Evolutionary conservation across 2,888 invertebrate genomes (phyloP).

Genomic region (Mythimna vitellina): DNA sequence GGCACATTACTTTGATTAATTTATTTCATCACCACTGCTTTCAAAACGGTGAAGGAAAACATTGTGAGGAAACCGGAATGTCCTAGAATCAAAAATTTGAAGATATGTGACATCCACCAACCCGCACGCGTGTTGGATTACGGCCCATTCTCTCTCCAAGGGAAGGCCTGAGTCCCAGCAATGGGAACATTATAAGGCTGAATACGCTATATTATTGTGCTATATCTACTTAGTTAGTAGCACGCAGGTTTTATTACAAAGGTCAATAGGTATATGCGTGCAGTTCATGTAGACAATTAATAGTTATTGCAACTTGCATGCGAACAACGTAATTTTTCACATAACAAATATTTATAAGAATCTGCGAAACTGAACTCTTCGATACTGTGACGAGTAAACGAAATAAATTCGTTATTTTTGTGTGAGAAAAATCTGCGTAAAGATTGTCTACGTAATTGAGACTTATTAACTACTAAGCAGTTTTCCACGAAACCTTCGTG

Average conservation of each 20-base stretch:
- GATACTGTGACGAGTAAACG: not conserved
- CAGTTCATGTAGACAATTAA: slow-evolving; percentile 1
- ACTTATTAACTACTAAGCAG: not conserved
- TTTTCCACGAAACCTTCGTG: slow-evolving; percentile 4
- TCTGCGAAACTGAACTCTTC: not conserved
- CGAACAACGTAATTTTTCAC: slow-evolving; percentile 1
- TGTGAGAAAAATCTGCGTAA: not conserved
- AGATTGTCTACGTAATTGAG: not conserved
- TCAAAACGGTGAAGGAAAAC: too few relatives aligned
- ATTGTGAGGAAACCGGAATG: too few relatives aligned
- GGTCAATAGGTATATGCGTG: not conserved
- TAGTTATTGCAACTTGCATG: slow-evolving; percentile 22
- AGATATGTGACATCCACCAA: too few relatives aligned
- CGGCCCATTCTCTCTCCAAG: too few relatives aligned
- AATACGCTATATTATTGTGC: not conserved
- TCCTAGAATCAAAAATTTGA: too few relatives aligned
- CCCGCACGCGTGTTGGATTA: too few relatives aligned
- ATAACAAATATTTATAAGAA: not conserved
- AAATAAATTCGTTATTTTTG: not conserved
- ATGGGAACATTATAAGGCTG: too few relatives aligned
- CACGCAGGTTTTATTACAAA: too few relatives aligned
- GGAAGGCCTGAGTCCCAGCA: too few relatives aligned
- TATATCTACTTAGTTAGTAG: not conserved
- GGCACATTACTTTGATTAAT: too few relatives aligned
- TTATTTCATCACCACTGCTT: too few relatives aligned